Evolutionary conservation across 2,797 vertebrate genomes (phyloP), one percentile per base, ranked within the genome.

Genomic region (Aeoliscus strigatus): DNA sequence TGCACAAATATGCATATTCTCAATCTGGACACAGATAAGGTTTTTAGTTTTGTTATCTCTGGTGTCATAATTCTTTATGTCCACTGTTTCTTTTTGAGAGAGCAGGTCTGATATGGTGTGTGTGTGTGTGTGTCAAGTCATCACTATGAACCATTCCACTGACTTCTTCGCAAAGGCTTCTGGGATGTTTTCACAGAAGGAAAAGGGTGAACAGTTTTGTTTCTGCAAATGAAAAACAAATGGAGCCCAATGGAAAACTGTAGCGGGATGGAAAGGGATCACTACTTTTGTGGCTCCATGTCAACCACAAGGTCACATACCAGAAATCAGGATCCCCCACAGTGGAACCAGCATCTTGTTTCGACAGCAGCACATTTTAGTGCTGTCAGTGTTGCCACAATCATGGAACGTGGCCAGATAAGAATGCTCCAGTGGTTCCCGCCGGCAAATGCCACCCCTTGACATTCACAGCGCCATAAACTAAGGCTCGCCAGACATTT

Each of bases 161-260:
- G 84, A 87, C 80, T 80, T 81, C 81, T 74, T 68, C 58, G 33
- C 59, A 59, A 53, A 60, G 61, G 56, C 79, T 82, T 78, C 60
- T 78, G 73, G 73, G 80, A 82, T 66, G 79, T 82, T 84, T 86
- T 83, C 48, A 85, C 80, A 85, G 79, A 40, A 70, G 62, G 68
- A 76, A 74, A 73, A 61, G 66, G 59, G 76, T 72, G 70, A 82
- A 70, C 55, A 70, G 57, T 82, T 84, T 69, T 83, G 70, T 79
- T 84, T 66, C 70, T 78, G 51, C 31, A 74, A 81, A 85, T 81
- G 66, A 81, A 85, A 82, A 81, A 83, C 77, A 84, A 84, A 81
- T 80, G 75, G 63, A 56, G 51, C 48, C 64, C 37, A 46, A 76
- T 82, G 82, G 82, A 83, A 84, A 84, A 79, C 70, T 79, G 75